These are phyloP conservation scores for Micromesistius poutassou DNA, from an alignment of 2,797 vertebrate genomes.

Conservation along the genomic window DNA sequence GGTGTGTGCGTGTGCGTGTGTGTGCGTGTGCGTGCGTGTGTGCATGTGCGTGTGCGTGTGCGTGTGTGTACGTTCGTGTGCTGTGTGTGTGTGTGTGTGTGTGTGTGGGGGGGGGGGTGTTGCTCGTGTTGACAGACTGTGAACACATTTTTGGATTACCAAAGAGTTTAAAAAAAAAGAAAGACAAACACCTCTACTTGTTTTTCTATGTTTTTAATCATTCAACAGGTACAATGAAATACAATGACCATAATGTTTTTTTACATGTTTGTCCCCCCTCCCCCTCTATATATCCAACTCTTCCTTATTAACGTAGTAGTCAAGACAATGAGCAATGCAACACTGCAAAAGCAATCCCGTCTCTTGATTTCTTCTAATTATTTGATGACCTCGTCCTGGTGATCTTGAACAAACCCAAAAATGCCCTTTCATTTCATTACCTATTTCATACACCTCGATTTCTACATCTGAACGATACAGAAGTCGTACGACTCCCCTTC, in stretches of 20 bases:
- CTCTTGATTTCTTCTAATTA: background rate
- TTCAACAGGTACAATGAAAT: too few relatives aligned
- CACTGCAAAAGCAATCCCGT: background rate
- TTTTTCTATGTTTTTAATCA: too few relatives aligned
- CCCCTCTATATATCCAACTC: too few relatives aligned
- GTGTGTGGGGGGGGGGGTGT: constrained; percentile 28
- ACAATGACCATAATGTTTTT: background rate
- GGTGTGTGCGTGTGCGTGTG: constrained; percentile 3
- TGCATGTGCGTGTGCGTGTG: background rate
- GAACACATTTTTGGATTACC: constrained; percentile 45
- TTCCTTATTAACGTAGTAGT: too few relatives aligned
- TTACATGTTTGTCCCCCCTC: background rate
- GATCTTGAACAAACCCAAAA: background rate
- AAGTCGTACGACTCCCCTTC: background rate
- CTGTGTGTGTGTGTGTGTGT: constrained; percentile 1
- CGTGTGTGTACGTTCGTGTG: too few relatives aligned
- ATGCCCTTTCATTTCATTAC: too few relatives aligned
- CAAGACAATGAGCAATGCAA: too few relatives aligned
- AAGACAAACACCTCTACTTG: constrained; percentile 2
- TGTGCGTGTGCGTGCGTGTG: background rate
- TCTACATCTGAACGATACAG: too few relatives aligned
- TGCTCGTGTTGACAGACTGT: constrained; percentile 56
- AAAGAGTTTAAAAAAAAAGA: constrained; percentile 33
- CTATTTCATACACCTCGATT: too few relatives aligned
- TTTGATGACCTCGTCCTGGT: background rate